phyloP scores from a whole-genome alignment of 2,797 vertebrate species.

The Naso thynnoides region DNA sequence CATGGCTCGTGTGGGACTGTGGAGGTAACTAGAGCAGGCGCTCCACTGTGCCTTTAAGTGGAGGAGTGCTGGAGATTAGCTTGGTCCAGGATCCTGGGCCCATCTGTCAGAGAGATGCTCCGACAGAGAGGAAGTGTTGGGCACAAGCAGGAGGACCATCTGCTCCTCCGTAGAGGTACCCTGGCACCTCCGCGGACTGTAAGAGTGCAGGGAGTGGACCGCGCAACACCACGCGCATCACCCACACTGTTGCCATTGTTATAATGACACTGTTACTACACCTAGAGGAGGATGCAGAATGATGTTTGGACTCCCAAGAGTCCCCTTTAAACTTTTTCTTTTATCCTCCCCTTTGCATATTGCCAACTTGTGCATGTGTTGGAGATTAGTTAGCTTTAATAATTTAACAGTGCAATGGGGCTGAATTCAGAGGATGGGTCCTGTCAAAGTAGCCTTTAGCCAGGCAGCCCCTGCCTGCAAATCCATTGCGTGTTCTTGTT shows the following conservation, averaged over 20 bases:
- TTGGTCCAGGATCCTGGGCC: slow-evolving; percentile 84
- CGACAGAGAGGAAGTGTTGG: slow-evolving; percentile 81
- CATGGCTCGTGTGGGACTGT: slow-evolving; percentile 50
- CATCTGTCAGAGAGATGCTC: slow-evolving; percentile 86
- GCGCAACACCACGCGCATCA: slow-evolving; percentile 41
- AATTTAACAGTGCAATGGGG: background rate
- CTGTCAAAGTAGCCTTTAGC: background rate
- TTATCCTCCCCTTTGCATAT: too few species aligned
- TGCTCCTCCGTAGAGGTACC: slow-evolving; percentile 78
- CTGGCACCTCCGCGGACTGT: slow-evolving; percentile 61
- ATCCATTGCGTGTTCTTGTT: background rate
- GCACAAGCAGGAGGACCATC: slow-evolving; percentile 82
- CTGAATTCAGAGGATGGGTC: background rate
- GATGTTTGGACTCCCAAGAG: background rate
- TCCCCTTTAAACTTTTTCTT: background rate
- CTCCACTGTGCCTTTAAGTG: slow-evolving; percentile 83
- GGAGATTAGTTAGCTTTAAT: background rate
- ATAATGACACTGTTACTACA: slow-evolving; percentile 37
- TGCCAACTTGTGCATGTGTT: background rate
- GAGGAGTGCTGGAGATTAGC: slow-evolving; percentile 85
- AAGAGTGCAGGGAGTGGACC: slow-evolving; percentile 46
- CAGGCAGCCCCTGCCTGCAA: slow-evolving; percentile 9
- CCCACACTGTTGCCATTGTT: slow-evolving; percentile 48
- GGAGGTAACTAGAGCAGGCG: slow-evolving; percentile 48
- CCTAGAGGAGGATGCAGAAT: background rate